These are phyloP conservation scores for Apostichopus parvimensis DNA, from an alignment of 35 echinoderm and acorn worm genomes.

Conservation along the genomic window DNA sequence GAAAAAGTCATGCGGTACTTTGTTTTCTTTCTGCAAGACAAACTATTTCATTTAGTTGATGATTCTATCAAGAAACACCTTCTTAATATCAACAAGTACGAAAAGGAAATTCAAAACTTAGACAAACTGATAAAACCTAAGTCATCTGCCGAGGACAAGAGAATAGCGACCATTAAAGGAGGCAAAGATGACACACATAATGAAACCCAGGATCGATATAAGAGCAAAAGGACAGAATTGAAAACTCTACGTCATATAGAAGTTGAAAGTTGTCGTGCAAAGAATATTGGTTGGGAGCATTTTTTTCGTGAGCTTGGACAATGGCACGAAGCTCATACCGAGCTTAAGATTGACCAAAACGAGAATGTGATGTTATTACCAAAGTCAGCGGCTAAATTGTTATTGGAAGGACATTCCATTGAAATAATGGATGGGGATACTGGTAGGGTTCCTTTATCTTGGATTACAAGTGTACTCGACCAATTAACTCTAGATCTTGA, in stretches of 20 bases:
- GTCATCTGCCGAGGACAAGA: no score
- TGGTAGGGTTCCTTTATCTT: background rate
- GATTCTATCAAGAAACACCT: background rate
- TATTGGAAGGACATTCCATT: background rate
- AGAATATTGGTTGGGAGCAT: conserved; percentile 19
- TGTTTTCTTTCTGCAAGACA: background rate
- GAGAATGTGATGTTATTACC: background rate
- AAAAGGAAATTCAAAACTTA: background rate
- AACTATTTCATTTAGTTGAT: conserved; percentile 7
- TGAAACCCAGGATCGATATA: background rate
- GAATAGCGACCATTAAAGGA: no score
- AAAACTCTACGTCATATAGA: background rate
- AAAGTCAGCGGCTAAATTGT: background rate
- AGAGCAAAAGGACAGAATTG: background rate
- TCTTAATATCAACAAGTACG: background rate
- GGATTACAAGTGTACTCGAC: conserved; percentile 26
- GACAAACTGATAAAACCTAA: background rate
- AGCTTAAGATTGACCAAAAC: background rate
- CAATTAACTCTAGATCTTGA: background rate
- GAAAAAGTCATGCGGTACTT: background rate
- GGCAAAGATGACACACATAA: background rate
- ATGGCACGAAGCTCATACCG: background rate
- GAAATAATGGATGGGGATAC: background rate
- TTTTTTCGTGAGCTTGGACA: conserved; percentile 27
- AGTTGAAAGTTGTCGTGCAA: background rate